A percentile compares a stretch with the other conserved stretches of the same genome.
These are phyloP conservation scores for Cetoscarus ocellatus DNA, from an alignment of 2,797 vertebrate genomes.

Conservation along the genomic window DNA sequence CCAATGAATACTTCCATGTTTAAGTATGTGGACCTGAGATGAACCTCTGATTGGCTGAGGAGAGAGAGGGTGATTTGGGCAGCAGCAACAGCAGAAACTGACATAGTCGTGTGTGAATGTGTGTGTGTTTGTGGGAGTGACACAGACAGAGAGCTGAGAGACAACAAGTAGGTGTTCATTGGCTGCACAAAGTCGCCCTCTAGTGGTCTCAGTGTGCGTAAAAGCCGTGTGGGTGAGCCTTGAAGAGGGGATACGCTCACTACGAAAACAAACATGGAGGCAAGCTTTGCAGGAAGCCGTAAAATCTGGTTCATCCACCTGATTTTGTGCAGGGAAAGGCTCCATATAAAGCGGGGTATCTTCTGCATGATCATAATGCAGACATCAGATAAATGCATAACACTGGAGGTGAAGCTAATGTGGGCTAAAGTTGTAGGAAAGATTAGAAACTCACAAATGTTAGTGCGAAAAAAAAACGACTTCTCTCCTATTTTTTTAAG, in stretches of 20 bases:
- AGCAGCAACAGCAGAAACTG: slow-evolving; percentile 73
- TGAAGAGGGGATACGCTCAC: slow-evolving; percentile 15
- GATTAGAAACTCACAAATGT: too few relatives aligned
- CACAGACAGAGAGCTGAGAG: slow-evolving; percentile 31
- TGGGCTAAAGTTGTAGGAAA: neutral
- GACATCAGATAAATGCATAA: too few relatives aligned
- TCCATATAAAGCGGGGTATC: neutral
- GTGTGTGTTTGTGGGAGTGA: slow-evolving; percentile 9
- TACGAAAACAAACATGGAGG: slow-evolving; percentile 48
- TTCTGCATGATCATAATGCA: too few relatives aligned
- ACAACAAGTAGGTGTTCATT: slow-evolving; percentile 34
- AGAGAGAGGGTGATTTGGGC: slow-evolving; percentile 68
- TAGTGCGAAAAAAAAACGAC: too few relatives aligned
- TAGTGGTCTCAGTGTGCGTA: slow-evolving; percentile 55
- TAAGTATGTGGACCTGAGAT: slow-evolving; percentile 46
- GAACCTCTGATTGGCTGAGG: slow-evolving; percentile 56
- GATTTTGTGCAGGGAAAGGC: slow-evolving; percentile 14
- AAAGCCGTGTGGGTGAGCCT: slow-evolving; percentile 3
- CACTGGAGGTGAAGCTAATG: too few relatives aligned
- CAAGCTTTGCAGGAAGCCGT: slow-evolving; percentile 56
- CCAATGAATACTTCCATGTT: neutral
- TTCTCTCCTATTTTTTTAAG: too few relatives aligned
- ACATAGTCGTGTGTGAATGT: slow-evolving; percentile 34
- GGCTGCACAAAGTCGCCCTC: slow-evolving; percentile 53
- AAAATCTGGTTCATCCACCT: slow-evolving; percentile 28